Base-by-base conservation (phyloP, 2,113 vertebrate species). In the Calypte anna region DNA sequence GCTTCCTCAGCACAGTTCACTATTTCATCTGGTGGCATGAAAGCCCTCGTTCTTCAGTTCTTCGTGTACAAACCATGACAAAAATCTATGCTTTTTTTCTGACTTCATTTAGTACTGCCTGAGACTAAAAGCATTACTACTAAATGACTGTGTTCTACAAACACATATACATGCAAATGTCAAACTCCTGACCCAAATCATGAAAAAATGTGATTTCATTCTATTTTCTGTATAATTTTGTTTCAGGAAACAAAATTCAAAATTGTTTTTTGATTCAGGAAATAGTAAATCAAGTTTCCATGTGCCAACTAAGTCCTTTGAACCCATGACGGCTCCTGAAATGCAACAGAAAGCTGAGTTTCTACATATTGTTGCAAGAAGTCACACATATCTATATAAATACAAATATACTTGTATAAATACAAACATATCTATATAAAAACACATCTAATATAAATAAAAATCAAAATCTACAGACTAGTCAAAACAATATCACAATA, bases 81-180 rank as follows among this genome's bases (percentile, higher is more conserved):
- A 86, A 73, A 21, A 18, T 3, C 2, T 13, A 46, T 15, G 8
- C 2, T 7, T 21, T 90, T 79, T 78, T 76, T 3, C 27, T 91
- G 20, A 14, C 28, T 7, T 87, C 2, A 4, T 82, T 79, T 64
- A 6, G 8, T 48, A 63, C 10, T 19, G 18, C 0, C 3, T 73
- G 4, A 9, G 10, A 3, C 12, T 69, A 46, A 43, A 86, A 69
- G 2, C 33, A 20, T 59, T 46, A 18, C 9, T 16, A 30, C 5
- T 72, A 31, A 57, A 50, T 57, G 38, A 79, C 44, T 64, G 7
- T 68, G 1, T 24, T 6, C 3, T 6, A 57, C 22, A 53, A 3
- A 9, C 1, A 28, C 4, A 50, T 0, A 18, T 3, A n/a, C 5
- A 30, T 87, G 15, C 6, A 62, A 57, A 61, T 50, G 23, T 30